Percentiles rank a stretch among this genome's conserved stretches.
Conservation (phyloP, 2,113 vertebrate species). For the Leptobrachium leishanense region DNA sequence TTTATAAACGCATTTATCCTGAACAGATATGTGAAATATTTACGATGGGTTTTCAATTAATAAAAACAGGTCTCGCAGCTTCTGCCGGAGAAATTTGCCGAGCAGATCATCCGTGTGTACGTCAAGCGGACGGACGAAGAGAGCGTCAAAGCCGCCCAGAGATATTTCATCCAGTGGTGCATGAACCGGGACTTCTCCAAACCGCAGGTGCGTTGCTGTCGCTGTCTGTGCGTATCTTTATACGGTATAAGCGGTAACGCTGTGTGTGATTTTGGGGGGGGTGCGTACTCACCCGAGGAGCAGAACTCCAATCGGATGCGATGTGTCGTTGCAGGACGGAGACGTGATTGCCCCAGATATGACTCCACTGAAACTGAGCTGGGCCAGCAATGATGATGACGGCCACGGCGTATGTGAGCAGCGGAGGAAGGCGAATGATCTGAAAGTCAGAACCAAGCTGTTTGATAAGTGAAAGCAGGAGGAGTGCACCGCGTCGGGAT, state of each 20-base stretch:
- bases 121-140: constrained; percentile 75
- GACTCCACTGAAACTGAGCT: constrained; percentile 76
- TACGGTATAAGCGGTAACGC: no score
- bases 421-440: neutral
- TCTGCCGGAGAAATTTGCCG: constrained; percentile 82
- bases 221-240: no score
- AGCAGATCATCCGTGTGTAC: constrained; percentile 88
- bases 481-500: no score
- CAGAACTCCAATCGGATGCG: neutral
- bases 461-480: neutral
- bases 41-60: neutral
- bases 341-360: constrained; percentile 86
- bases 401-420: neutral
- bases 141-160: constrained; percentile 72
- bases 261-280: no score
- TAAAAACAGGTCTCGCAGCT: constrained; percentile 83
- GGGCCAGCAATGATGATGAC: constrained; percentile 56
- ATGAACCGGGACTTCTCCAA: constrained; percentile 76
- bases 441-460: constrained; percentile 44
- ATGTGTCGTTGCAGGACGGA: constrained; percentile 68
- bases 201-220: constrained; percentile 74
- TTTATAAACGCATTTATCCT: neutral
- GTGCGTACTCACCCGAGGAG: no score
- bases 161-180: constrained; percentile 90
- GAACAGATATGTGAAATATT: neutral